Evolutionary conservation across 2,797 vertebrate genomes (phyloP).

Genomic region (Tachyglossus aculeatus): DNA sequence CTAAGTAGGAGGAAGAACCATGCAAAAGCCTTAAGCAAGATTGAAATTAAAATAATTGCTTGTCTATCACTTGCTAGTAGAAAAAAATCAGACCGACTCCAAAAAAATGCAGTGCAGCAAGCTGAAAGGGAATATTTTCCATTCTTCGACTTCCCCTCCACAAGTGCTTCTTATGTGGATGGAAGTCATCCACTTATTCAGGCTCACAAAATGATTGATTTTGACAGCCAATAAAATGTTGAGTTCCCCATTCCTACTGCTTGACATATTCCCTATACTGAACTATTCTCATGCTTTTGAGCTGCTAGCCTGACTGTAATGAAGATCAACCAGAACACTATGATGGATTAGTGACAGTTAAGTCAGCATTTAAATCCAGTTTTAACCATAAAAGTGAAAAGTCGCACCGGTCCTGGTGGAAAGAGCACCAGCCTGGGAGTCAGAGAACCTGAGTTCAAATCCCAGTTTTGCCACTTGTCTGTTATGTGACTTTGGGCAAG

Average conservation of each 20-base stretch:
- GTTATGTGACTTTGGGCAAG: no score
- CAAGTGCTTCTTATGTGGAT: constrained; percentile 14
- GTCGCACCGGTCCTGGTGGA: no score
- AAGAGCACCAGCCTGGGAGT: no score
- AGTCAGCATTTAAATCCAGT: neutral
- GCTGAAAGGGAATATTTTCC: constrained; percentile 31
- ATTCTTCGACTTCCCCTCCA: constrained; percentile 23
- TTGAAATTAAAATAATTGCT: constrained; percentile 40
- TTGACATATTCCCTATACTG: neutral
- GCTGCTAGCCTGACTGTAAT: neutral
- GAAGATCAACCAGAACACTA: neutral
- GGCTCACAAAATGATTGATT: constrained; percentile 30
- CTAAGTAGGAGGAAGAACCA: constrained; percentile 22
- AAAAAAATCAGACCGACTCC: constrained; percentile 16
- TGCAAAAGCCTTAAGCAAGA: constrained; percentile 50
- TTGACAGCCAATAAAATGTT: constrained; percentile 25
- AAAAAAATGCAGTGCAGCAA: constrained; percentile 16
- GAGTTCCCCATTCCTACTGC: neutral
- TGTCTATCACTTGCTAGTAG: constrained; percentile 38
- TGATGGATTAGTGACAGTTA: constrained; percentile 10
- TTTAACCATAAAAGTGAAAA: neutral
- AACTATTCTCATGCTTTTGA: neutral
- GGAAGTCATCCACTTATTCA: constrained; percentile 18
- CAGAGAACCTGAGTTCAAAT: no score
- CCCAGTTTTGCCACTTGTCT: no score